These are phyloP conservation scores for Pluvianellus socialis DNA, from an alignment of 2,113 vertebrate species.

Conservation along the genomic window DNA sequence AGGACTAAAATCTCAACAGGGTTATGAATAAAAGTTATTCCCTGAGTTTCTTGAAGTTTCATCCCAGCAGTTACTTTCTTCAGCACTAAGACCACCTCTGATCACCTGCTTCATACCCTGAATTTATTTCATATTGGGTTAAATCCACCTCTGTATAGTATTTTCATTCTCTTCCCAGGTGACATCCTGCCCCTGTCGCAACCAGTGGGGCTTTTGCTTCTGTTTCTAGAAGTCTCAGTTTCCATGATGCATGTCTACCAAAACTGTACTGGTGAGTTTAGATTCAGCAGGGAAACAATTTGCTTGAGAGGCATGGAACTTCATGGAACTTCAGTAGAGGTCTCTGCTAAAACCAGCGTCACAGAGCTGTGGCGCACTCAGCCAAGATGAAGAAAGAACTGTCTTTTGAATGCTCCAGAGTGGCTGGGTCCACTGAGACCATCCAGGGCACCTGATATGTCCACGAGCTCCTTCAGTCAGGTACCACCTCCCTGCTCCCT, in stretches of 20 bases:
- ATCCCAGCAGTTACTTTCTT: not conserved
- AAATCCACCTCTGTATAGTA: not conserved
- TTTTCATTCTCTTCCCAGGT: not conserved
- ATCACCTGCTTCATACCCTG: not conserved
- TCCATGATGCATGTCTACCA: not conserved
- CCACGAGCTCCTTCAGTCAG: not conserved
- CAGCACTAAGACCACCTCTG: not conserved
- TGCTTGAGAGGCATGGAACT: not conserved
- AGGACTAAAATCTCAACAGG: not conserved
- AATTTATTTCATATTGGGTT: not conserved
- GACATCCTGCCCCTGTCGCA: not conserved
- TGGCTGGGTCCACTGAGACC: not conserved
- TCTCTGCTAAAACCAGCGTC: not conserved
- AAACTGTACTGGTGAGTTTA: not conserved
- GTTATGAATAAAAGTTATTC: not conserved
- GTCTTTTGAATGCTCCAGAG: not conserved
- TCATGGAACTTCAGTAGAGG: rapidly evolving
- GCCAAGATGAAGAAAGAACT: not conserved
- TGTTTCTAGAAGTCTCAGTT: not conserved
- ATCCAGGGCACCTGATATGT: not conserved
- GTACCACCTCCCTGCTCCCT: not conserved
- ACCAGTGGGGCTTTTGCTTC: not conserved
- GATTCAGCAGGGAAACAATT: not conserved
- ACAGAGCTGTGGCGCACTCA: not conserved
- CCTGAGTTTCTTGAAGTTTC: not conserved